Base-by-base conservation (phyloP, 2,113 vertebrate genomes). In the Gymnobelideus leadbeateri region DNA sequence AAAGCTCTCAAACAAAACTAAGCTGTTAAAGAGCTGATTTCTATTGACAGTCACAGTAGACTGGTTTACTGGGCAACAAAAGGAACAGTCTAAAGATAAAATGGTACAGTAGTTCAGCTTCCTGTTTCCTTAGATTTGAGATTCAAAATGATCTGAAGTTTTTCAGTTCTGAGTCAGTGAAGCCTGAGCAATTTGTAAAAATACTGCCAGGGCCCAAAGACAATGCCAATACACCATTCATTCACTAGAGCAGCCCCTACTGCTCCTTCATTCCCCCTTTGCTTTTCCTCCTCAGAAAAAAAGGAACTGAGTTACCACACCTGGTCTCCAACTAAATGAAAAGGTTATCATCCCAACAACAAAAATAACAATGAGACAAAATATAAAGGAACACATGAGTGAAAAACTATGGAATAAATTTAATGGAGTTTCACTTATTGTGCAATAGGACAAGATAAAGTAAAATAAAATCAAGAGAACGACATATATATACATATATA, bases 1-100 rank as follows among this genome's bases (percentile, higher is more conserved):
- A 95, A 97, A 96, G 89, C 3, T 49, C 46, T 91, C 92, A 55
- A 90, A 77, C 43, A 95, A 96, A 94, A 43, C 26, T 96, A 14
- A 52, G 25, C 96, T 91, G 51, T 55, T 68, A 94, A 95, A 91
- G 24, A 95, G 92, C n/a, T 89, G 92, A 89, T 49, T 96, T 96
- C 61, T 94, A 96, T 10, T 93, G 10, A 43, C 92, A 94, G 21
- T 96, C 90, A 95, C 31, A 93, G 46, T 25, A 91, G 46, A 94
- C 92, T 37, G 52, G 19, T 46, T 90, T 89, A 91, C 54, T 90
- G 51, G 26, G 89, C 43, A 52, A 96, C 95, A 16, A 97, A 95
- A 97, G 90, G 5, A 94, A 92, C 90, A 97, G 12, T 2, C 0
- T 91, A 91, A 96, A 89, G 93, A 97, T 49, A 94, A 97, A 97